phyloP scores from a whole-genome alignment of 2,113 vertebrate genomes.

The rabbit (Oryctolagus cuniculus) region DNA sequence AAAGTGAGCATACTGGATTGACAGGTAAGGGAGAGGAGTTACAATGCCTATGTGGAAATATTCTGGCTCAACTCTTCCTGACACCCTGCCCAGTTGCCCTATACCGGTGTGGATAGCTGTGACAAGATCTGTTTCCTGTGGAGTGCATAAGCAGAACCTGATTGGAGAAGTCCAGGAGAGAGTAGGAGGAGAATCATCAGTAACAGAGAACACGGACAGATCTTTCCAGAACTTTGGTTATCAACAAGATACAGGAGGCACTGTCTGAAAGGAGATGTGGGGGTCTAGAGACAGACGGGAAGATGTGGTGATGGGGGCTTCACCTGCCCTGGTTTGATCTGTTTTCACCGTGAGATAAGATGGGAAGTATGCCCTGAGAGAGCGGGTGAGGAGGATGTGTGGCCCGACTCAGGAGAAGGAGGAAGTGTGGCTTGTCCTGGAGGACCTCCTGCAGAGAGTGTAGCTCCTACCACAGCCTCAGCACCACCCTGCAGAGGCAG shows the following conservation, averaged over 20 bases:
- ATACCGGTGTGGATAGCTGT: not conserved
- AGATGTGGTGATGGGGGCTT: not conserved
- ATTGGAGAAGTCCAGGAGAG: not conserved
- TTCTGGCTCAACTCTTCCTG: no score
- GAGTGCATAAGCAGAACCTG: no score
- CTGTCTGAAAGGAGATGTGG: not conserved
- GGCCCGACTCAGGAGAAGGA: not conserved
- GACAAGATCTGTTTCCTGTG: not conserved
- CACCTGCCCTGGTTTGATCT: not conserved
- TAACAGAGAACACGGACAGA: not conserved
- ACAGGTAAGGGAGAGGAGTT: no score
- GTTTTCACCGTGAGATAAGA: not conserved
- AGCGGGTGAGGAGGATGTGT: not conserved
- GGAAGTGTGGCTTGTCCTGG: not conserved
- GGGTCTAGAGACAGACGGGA: not conserved
- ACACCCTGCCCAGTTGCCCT: no score
- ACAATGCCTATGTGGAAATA: no score
- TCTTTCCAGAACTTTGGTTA: not conserved
- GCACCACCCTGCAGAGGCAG: not conserved
- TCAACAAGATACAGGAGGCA: not conserved
- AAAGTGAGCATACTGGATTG: no score
- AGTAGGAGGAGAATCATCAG: not conserved
- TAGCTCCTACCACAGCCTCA: rapidly evolving
- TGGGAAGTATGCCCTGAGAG: not conserved
- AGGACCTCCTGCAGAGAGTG: not conserved